A percentile compares a stretch with the other conserved stretches of the same genome.
These are phyloP conservation scores for Agapostemon virescens DNA, from an alignment of 2,888 invertebrate genomes.

Conservation along the genomic window DNA sequence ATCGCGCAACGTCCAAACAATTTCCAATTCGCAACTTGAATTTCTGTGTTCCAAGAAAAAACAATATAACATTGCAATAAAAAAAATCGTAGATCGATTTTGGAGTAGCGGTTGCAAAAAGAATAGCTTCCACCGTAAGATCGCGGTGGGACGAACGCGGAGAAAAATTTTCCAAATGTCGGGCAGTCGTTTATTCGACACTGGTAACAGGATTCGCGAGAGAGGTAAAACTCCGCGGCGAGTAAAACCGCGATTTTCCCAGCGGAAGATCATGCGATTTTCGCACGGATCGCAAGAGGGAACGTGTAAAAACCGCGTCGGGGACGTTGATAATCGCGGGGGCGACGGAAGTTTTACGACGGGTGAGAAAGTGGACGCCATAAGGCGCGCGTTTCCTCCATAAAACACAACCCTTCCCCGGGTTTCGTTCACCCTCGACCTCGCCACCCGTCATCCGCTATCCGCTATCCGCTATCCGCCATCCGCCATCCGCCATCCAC, in stretches of 20 bases:
- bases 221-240: neutral
- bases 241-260: neutral
- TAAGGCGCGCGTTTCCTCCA: slow-evolving; percentile 55
- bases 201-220: neutral
- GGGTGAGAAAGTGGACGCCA: slow-evolving; percentile 37
- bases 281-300: neutral
- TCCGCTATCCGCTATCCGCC: slow-evolving; percentile 14
- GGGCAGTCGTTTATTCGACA: neutral
- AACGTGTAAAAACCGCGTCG: slow-evolving; percentile 18
- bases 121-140: no score
- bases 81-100: no score
- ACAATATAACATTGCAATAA: no score
- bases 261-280: neutral
- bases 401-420: slow-evolving; percentile 41
- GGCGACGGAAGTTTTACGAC: slow-evolving; percentile 51
- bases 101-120: no score
- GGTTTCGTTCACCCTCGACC: slow-evolving; percentile 12
- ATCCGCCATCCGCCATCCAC: slow-evolving; percentile 20
- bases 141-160: neutral
- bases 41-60: no score
- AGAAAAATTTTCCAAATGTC: neutral
- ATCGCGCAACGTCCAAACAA: no score
- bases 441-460: slow-evolving; percentile 9
- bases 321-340: slow-evolving; percentile 55
- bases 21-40: no score